Evolutionary conservation across 2,888 invertebrate species (phyloP).

Genomic region (Masnerella sp.): DNA sequence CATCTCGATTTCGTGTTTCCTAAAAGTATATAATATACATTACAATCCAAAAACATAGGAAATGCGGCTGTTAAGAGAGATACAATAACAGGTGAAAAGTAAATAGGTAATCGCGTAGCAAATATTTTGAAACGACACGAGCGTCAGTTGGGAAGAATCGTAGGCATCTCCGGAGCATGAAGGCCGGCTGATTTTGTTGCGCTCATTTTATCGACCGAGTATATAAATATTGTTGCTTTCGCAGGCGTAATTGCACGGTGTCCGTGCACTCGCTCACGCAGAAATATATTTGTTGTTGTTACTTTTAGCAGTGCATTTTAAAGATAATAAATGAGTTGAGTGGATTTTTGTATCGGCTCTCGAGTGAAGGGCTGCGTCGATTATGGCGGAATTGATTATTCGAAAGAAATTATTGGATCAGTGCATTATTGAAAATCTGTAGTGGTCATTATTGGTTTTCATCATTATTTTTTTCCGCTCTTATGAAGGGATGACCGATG

Average conservation of each 20-base stretch:
- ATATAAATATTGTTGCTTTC: slow-evolving; percentile 45
- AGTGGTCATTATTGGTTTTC: slow-evolving; percentile 56
- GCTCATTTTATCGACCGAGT: slow-evolving; percentile 25
- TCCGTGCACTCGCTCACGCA: slow-evolving; percentile 16
- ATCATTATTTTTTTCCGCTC: slow-evolving; percentile 40
- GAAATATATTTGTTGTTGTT: slow-evolving; percentile 44
- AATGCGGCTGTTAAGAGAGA: too few species aligned
- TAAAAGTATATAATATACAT: too few species aligned
- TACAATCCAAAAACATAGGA: too few species aligned
- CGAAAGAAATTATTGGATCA: slow-evolving; percentile 56
- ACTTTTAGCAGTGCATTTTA: slow-evolving; percentile 45
- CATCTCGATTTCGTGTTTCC: too few species aligned
- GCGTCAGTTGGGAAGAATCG: too few species aligned
- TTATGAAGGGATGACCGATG: slow-evolving; percentile 23
- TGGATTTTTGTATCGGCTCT: slow-evolving; percentile 38
- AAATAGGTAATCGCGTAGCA: too few species aligned
- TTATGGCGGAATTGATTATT: slow-evolving; percentile 53
- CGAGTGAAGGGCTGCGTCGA: slow-evolving; percentile 26
- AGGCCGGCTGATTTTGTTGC: slow-evolving; percentile 5
- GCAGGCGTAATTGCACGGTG: too few species aligned
- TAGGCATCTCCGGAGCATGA: too few species aligned
- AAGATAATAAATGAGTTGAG: slow-evolving; percentile 48
- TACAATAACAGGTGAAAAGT: too few species aligned
- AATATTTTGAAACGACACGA: too few species aligned
- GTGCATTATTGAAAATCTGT: slow-evolving; percentile 53